phyloP scores from a whole-genome alignment of 2,888 invertebrate genomes.

The Lepidocyrtinus sp. region DNA sequence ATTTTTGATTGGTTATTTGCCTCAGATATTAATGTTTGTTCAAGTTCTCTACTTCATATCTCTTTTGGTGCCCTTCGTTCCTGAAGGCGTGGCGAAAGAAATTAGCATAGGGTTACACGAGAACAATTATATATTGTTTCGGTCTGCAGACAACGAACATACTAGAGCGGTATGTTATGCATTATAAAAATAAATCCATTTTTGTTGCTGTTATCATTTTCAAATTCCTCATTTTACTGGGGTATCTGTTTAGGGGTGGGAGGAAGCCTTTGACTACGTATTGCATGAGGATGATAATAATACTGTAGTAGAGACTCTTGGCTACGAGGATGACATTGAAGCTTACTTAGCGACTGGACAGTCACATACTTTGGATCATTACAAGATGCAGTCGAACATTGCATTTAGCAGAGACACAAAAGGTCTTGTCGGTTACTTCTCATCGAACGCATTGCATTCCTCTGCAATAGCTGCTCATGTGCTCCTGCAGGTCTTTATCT shows the following conservation, averaged over 20 bases:
- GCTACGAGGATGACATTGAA: constrained; percentile 16
- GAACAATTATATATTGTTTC: constrained; percentile 31
- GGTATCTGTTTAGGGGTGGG: constrained; percentile 26
- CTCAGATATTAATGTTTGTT: constrained; percentile 35
- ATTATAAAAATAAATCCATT: neutral
- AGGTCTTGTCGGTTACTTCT: constrained; percentile 39
- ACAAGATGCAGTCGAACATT: constrained; percentile 27
- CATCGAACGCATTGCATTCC: constrained; percentile 48
- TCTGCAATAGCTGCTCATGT: constrained; percentile 44
- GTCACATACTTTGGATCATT: constrained; percentile 28
- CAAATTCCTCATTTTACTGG: neutral
- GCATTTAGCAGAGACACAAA: constrained; percentile 34
- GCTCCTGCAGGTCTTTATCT: constrained; percentile 47
- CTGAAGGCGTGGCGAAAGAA: constrained; percentile 34
- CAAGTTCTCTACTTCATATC: constrained; percentile 11
- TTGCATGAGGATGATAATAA: constrained; percentile 8
- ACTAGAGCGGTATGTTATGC: constrained; percentile 1
- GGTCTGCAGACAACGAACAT: constrained; percentile 45
- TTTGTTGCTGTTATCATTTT: neutral
- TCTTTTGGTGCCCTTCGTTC: constrained; percentile 31
- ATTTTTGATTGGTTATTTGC: constrained; percentile 35
- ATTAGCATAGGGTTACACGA: constrained; percentile 16
- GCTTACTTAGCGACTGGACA: neutral
- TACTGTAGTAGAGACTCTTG: neutral
- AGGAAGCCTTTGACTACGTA: constrained; percentile 21